A percentile compares a stretch with the other conserved stretches of the same genome.
These are phyloP conservation scores for Cyphomyrmex costatus DNA, from an alignment of 1,140 invertebrate genomes.

Conservation along the genomic window DNA sequence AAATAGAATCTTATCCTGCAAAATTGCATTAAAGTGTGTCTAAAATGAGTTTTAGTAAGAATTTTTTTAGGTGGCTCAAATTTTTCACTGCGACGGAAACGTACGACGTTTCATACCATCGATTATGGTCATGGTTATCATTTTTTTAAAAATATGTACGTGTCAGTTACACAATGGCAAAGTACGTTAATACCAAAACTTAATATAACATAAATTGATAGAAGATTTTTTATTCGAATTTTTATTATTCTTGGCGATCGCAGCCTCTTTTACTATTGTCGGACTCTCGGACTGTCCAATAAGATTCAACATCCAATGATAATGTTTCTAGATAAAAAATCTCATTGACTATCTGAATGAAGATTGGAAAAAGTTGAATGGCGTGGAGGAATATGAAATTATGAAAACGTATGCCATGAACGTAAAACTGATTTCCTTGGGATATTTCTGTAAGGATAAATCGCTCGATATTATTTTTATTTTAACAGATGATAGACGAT, in stretches of 20 bases:
- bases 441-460: no score
- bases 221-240: background rate
- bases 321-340: slow-evolving; percentile 17
- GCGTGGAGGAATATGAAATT: slow-evolving; percentile 5
- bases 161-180: background rate
- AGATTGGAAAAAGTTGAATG: background rate
- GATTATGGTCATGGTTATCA: no score
- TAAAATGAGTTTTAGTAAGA: no score
- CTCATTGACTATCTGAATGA: background rate
- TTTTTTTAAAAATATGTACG: background rate
- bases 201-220: background rate
- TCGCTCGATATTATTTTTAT: no score
- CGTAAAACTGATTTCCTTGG: background rate
- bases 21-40: no score
- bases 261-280: no score
- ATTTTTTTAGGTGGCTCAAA: no score
- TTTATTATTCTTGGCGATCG: no score
- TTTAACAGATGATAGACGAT: no score
- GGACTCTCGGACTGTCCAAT: background rate
- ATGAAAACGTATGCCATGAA: slow-evolving; percentile 10
- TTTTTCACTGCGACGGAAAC: no score
- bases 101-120: no score
- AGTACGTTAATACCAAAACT: background rate
- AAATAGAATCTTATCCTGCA: no score
- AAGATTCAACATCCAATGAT: background rate